phyloP scores from a whole-genome alignment of 53 echinoderm and acorn worm genomes.

The Glandiceps talaboti region DNA sequence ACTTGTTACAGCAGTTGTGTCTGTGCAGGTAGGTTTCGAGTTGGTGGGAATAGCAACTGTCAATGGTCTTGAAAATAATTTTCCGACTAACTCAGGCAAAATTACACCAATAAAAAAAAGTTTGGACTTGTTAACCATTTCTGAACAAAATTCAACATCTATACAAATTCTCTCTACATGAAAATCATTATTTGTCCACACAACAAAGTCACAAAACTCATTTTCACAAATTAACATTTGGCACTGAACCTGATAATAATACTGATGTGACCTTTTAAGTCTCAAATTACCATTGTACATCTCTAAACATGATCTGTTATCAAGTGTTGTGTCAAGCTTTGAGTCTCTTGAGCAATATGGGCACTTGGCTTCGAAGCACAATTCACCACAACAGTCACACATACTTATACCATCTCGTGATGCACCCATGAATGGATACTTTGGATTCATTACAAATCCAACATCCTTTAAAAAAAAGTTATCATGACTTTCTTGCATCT shows the following conservation, averaged over 20 bases:
- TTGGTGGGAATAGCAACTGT: neutral
- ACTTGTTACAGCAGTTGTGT: neutral
- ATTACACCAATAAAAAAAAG: no score
- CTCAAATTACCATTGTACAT: neutral
- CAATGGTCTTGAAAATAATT: neutral
- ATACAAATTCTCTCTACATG: neutral
- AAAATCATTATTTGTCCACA: neutral
- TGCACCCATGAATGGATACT: neutral
- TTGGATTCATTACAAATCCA: neutral
- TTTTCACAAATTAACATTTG: neutral
- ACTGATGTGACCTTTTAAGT: neutral
- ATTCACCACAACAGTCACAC: slow-evolving; percentile 3
- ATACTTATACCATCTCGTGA: neutral
- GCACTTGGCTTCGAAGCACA: neutral
- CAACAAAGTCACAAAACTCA: neutral
- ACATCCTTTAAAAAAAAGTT: neutral
- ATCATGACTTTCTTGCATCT: neutral
- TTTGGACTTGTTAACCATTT: neutral
- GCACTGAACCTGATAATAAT: neutral
- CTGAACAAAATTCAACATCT: neutral
- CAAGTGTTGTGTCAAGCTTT: neutral
- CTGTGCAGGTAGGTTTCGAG: neutral
- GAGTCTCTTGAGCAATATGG: neutral
- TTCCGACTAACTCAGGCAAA: neutral
- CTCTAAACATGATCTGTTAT: neutral